Evolutionary conservation across 2,888 invertebrate genomes (phyloP), one percentile per base, ranked within the genome.

Genomic region (Tachina fera): DNA sequence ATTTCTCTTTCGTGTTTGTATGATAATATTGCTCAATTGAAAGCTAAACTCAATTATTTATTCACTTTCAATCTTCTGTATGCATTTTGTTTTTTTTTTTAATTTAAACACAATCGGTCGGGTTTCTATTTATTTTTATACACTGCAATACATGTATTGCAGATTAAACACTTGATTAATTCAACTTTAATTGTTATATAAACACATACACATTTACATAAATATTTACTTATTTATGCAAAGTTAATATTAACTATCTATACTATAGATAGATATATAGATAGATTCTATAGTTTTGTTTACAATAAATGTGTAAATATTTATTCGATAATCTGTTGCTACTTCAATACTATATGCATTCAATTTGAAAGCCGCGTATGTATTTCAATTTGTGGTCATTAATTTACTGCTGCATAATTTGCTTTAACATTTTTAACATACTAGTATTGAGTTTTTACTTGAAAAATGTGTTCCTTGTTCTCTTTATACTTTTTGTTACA

Each of bases 351-450:
- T 31, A 53, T 68, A 80, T 72, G 76, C 76, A 76, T 76, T 58
- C 76, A 56, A 72, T 56, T 53, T 61, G 56, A 86, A 77, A 76
- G 86, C 49, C 76, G 72, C 39, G 51, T 74, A 71, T 6, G 31
- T 6, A 6, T 31, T 6, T 1, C 31, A 31, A 31, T 31, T 31
- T 31, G 31, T 31, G 31, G 31, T 31, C 31, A 31, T 31, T 5
- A 6, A 31, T 80, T 76, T 79, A 86, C 86, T 83, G 79, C 72
- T 79, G 31, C 31, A 31, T 31, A 67, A 79, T 61, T 86, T 67
- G 56, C 72, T 83, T 83, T 82, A 80, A 83, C 49, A 74, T 72
- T 61, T 67, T 53, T 47, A 72, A 83, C 67, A 76, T 79, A n/a
- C n/a, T n/a, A n/a, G n/a, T n/a, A 14, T 72, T 76, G 61, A 63